Evolutionary conservation across 2,797 vertebrate species (phyloP).

Genomic region (Craterocephalus amniculus): DNA sequence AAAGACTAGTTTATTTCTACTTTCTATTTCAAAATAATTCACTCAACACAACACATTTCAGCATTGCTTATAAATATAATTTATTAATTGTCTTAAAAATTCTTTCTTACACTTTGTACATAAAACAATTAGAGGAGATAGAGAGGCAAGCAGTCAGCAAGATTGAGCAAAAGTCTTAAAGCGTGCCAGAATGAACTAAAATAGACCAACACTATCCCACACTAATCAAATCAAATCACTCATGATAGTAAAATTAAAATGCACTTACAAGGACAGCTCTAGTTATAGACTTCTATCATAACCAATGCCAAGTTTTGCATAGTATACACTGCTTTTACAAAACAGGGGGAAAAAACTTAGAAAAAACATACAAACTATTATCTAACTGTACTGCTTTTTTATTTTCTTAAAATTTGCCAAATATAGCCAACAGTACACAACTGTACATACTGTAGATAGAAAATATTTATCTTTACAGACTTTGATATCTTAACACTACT

Average conservation of each 20-base stretch:
- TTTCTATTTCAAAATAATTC: slow-evolving; percentile 46
- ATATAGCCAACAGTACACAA: slow-evolving; percentile 77
- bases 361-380: slow-evolving; percentile 76
- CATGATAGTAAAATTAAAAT: slow-evolving; percentile 77
- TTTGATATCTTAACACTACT: slow-evolving; percentile 67
- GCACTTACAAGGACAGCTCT: slow-evolving; percentile 85
- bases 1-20: not conserved
- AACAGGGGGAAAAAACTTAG: slow-evolving; percentile 55
- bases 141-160: slow-evolving; percentile 92
- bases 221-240: slow-evolving; percentile 78
- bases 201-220: slow-evolving; percentile 83
- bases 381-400: slow-evolving; percentile 74
- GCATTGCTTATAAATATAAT: slow-evolving; percentile 99
- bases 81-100: slow-evolving; percentile 99
- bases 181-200: slow-evolving; percentile 77
- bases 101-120: slow-evolving; percentile 99
- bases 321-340: slow-evolving; percentile 87
- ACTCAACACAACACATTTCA: slow-evolving; percentile 69
- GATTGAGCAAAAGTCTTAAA: slow-evolving; percentile 83
- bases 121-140: slow-evolving; percentile 85
- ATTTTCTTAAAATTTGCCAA: slow-evolving; percentile 71
- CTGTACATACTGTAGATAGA: slow-evolving; percentile 79
- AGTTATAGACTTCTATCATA: slow-evolving; percentile 80
- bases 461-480: slow-evolving; percentile 72
- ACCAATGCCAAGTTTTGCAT: slow-evolving; percentile 92